Evolutionary conservation across 2,113 vertebrate species (phyloP).

Genomic region (Tretioscincus oriximinensis): DNA sequence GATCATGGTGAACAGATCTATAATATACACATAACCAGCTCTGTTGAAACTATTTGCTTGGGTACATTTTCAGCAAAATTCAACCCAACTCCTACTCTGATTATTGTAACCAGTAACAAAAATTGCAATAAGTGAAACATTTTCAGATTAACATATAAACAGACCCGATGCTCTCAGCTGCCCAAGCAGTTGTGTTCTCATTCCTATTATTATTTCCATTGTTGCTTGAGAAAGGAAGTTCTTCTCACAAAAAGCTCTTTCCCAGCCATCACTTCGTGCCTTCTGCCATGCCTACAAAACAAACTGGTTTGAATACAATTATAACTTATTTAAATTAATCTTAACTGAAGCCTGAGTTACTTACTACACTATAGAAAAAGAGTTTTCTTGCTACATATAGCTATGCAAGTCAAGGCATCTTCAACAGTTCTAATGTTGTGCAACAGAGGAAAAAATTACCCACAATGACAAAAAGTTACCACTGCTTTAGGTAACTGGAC

Average conservation of each 20-base stretch:
- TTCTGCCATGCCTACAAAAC: conserved; percentile 90
- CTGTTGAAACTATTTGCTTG: background rate
- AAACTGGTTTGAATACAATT: background rate
- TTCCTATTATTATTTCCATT: conserved; percentile 92
- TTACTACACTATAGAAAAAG: background rate
- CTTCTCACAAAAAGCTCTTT: conserved; percentile 92
- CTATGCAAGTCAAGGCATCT: too few relatives aligned
- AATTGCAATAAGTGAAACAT: background rate
- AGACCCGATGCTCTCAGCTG: conserved; percentile 91
- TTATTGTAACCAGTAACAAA: too few relatives aligned
- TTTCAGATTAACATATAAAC: background rate
- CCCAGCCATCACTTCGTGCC: conserved; percentile 89
- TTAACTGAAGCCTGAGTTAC: background rate
- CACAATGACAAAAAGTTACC: too few relatives aligned
- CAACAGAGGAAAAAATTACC: too few relatives aligned
- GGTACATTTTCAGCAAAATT: background rate
- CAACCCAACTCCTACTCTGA: background rate
- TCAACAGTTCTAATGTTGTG: too few relatives aligned
- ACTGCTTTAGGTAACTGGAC: too few relatives aligned
- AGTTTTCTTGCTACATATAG: too few relatives aligned
- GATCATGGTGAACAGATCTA: background rate
- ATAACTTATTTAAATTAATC: background rate
- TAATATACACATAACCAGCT: too few relatives aligned
- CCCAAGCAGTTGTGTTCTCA: conserved; percentile 92
- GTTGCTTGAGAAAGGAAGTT: conserved; percentile 94